Evolutionary conservation across 2,888 invertebrate genomes (phyloP), one percentile per base, ranked within the genome.

Genomic region (Ormyrus thymus): DNA sequence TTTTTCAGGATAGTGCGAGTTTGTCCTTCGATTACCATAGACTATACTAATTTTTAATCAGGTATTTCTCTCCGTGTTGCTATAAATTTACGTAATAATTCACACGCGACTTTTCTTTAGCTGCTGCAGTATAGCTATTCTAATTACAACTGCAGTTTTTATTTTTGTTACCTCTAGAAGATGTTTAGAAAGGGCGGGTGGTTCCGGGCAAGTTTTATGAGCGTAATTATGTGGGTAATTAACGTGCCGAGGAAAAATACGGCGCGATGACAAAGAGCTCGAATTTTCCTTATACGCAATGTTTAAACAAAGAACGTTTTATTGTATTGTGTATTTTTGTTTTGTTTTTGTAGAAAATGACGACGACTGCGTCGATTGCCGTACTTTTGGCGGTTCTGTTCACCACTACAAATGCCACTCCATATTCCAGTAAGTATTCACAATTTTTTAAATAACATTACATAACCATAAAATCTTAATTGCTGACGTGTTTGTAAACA

Each of bases 361-460:
- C n/a, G 71, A 58, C 62, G 56, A 13, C 1, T 4, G 29, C 82
- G 73, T 70, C 59, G 51, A 71, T 80, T 61, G 78, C 76, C 78
- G 58, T 80, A 59, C 58, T 79, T 59, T 70, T 80, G 76, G 79
- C 79, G 78, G 53, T 81, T 51, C 71, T 84, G 43, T 51, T 82
- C 51, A 78, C 82, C 11, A 62, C 83, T 46, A 83, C 81, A 6
- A 81, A 83, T 72, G 85, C 82, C 45, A 68, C 80, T 10, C 82
- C 87, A 50, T 87, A 84, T 15, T 84, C 82, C 6, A 86, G 87
- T 86, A 62, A 84, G 86, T 82, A 78, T 75, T 56, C 58, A 29
- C 29, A 29, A 1, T 29, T 29, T 29, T 29, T 29, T 29, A 29
- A 29, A 29, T 29, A 29, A 29, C 29, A 29, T 29, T 29, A 29